These are phyloP conservation scores for Darwinula stevensoni DNA, from an alignment of 2,888 invertebrate genomes.

Conservation along the genomic window DNA sequence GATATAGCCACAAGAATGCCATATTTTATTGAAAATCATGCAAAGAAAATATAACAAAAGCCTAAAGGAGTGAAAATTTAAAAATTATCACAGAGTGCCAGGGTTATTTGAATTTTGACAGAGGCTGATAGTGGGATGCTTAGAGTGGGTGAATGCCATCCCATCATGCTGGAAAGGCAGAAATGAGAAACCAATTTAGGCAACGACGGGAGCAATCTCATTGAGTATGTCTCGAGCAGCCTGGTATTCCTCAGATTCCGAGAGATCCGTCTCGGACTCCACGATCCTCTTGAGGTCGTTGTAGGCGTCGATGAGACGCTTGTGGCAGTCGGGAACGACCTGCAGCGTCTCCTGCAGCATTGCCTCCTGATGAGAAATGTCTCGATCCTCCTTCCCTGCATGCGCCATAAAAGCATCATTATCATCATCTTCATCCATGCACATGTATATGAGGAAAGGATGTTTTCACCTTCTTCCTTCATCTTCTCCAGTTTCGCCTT, in stretches of 20 bases:
- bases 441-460: too few relatives aligned
- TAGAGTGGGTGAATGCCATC: too few relatives aligned
- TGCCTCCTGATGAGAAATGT: slow-evolving; percentile 50
- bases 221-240: slow-evolving; percentile 33
- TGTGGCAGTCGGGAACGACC: slow-evolving; percentile 74
- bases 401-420: slow-evolving; percentile 7
- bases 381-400: slow-evolving; percentile 27
- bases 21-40: too few relatives aligned
- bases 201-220: slow-evolving; percentile 14
- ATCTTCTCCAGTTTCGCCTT: slow-evolving; percentile 39
- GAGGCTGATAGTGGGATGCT: too few relatives aligned
- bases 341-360: slow-evolving; percentile 59
- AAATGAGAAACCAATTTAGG: too few relatives aligned
- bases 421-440: background rate
- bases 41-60: too few relatives aligned
- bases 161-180: too few relatives aligned
- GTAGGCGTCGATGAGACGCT: slow-evolving; percentile 34
- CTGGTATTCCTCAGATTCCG: slow-evolving; percentile 34
- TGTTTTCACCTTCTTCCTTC: slow-evolving; percentile 31
- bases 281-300: slow-evolving; percentile 40
- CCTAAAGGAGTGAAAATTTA: too few relatives aligned
- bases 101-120: too few relatives aligned
- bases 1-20: too few relatives aligned
- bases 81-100: too few relatives aligned
- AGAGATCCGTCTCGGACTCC: slow-evolving; percentile 42